Base-by-base conservation (phyloP, 64 coral and sea anemone species). In the Pachyseris speciosa region DNA sequence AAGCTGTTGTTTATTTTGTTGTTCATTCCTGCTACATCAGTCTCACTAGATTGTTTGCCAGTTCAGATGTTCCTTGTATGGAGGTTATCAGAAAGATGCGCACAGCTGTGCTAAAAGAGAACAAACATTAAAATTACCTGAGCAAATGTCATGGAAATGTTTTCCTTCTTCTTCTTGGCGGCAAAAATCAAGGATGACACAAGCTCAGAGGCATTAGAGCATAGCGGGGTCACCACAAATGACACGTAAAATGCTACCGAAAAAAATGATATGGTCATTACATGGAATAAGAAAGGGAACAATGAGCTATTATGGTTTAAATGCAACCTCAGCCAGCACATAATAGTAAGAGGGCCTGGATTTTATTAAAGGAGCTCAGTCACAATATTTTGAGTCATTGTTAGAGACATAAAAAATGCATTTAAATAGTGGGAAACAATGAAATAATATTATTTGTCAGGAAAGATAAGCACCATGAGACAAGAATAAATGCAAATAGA, bases 81-180 rank as follows among this genome's bases (percentile, higher is more conserved):
- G 3, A 19, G 0, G 52, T 20, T 13, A 58, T 58, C 16, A 20
- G n/a, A 58, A 13, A 4, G 9, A 4, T 0, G 52, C 11, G 4
- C 11, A 45, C 43, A 45, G 43, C 4, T 45, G 43, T 45, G 43
- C n/a, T n/a, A n/a, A n/a, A n/a, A n/a, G 11, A 65, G 61, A 29
- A 29, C 2, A 6, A 63, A 3, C 8, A 37, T 68, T 29, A 39
- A 32, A 74, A 26, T 10, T 67, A 98, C 96, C 87, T 98, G 96
- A 37, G 96, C 94, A 58, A 91, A 98, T 47, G 96, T 98, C 96
- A 98, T 98, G 68, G 96, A 98, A 4, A 98, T 89, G 51, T 98
- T 98, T 45, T 98, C 96, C 88, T 98, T 98, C 83, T 94, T 98
- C 45, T 98, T 98, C 83, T 98, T 98, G 10, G 96, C 8, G 7